Conservation (phyloP, 1,140 invertebrate genomes). For the Sitophilus oryzae region DNA sequence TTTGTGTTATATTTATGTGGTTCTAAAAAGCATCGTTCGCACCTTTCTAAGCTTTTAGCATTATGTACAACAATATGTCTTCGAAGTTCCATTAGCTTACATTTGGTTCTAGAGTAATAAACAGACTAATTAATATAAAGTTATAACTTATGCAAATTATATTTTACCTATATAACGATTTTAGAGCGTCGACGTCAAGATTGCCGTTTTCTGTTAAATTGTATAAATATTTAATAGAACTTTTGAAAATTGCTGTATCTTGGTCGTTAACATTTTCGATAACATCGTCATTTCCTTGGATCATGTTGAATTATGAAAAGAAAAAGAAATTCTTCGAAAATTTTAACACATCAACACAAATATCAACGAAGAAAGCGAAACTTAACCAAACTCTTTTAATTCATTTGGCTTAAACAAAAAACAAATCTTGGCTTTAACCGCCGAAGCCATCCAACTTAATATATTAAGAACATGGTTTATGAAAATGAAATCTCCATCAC, state of each 20-base stretch:
- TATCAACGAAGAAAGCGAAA: too few relatives aligned
- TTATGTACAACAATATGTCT: slow-evolving; percentile 6
- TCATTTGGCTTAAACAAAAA: too few relatives aligned
- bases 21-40: slow-evolving; percentile 25
- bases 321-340: too few relatives aligned
- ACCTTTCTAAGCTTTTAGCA: slow-evolving; percentile 9
- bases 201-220: background rate
- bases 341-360: too few relatives aligned
- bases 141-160: background rate
- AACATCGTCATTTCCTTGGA: background rate
- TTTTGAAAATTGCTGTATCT: slow-evolving; percentile 1
- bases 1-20: slow-evolving; percentile 13
- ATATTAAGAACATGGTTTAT: too few relatives aligned
- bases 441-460: too few relatives aligned
- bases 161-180: slow-evolving; percentile 13
- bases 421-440: too few relatives aligned
- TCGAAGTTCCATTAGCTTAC: slow-evolving; percentile 20
- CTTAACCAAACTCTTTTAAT: too few relatives aligned
- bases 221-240: slow-evolving; percentile 16
- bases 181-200: background rate
- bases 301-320: too few relatives aligned
- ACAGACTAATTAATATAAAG: background rate
- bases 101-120: slow-evolving; percentile 22
- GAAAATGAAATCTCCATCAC: too few relatives aligned
- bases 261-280: background rate